A percentile compares a stretch with the other conserved stretches of the same genome.
Conservation (phyloP, 2,888 invertebrate genomes). For the Crossocerus cetratus region DNA sequence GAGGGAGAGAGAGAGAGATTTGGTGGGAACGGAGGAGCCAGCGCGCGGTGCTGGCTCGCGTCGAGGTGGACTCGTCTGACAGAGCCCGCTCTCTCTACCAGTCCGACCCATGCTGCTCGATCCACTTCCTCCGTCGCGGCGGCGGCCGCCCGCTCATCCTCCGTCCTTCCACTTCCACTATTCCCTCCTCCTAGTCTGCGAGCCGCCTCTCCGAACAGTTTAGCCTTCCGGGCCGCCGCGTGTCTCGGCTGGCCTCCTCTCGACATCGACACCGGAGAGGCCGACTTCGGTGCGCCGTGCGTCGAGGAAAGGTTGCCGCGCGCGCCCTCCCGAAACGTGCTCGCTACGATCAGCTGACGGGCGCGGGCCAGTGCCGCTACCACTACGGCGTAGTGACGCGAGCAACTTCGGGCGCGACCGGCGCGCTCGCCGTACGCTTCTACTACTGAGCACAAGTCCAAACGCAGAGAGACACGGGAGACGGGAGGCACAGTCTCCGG, state of each 20-base stretch:
- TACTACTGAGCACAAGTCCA: too few relatives aligned
- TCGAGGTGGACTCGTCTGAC: constrained; percentile 45
- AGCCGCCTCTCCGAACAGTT: neutral
- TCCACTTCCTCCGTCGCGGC: neutral
- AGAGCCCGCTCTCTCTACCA: neutral
- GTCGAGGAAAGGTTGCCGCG: neutral
- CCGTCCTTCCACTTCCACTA: neutral
- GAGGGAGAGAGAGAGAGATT: too few relatives aligned
- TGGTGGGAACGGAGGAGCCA: neutral
- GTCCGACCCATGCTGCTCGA: neutral
- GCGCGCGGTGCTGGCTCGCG: constrained; percentile 22
- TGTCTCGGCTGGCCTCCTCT: neutral
- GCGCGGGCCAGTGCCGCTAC: neutral
- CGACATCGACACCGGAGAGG: neutral
- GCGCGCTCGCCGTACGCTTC: too few relatives aligned
- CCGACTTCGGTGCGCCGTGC: neutral
- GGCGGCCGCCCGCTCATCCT: constrained; percentile 1
- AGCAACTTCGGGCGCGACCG: too few relatives aligned
- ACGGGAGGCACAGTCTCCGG: too few relatives aligned
- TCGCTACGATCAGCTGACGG: constrained; percentile 3
- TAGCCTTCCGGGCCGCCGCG: neutral
- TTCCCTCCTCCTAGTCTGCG: neutral
- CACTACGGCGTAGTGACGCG: too few relatives aligned
- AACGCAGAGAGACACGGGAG: too few relatives aligned
- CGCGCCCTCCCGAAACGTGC: neutral